A percentile compares a stretch with the other conserved stretches of the same genome.
Evolutionary conservation across 2,113 vertebrate species (phyloP).

Genomic region (Urocynchramus pylzowi): DNA sequence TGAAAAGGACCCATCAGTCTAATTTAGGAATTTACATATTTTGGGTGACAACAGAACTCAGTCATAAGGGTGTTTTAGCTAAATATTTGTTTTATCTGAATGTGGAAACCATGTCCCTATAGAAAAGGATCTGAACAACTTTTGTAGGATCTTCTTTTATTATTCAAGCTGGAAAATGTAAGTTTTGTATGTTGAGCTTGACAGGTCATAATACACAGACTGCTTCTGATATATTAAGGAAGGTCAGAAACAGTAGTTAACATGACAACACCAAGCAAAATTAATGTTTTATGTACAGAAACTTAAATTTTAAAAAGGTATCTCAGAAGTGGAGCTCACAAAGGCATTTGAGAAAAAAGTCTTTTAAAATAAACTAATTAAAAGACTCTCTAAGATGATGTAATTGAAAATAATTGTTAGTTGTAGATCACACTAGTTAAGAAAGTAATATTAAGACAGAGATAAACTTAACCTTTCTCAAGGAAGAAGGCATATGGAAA

Average conservation of each 20-base stretch:
- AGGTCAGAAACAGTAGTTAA: not conserved
- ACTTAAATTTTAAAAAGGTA: not conserved
- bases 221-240: not conserved
- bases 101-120: not conserved
- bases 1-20: not conserved
- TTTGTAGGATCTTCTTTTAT: not conserved
- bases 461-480: not conserved
- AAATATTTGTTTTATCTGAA: not conserved
- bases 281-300: not conserved
- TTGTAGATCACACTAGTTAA: not conserved
- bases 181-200: not conserved
- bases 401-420: not conserved
- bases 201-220: not conserved
- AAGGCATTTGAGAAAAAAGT: not conserved
- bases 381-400: not conserved
- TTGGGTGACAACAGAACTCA: not conserved
- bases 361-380: not conserved
- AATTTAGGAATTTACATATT: not conserved
- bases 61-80: not conserved
- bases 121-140: not conserved
- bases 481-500: not conserved
- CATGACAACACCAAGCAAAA: not conserved
- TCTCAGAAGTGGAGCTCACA: fast-evolving
- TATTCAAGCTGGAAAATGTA: not conserved
- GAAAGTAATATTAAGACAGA: not conserved